Base-by-base conservation (phyloP, 1,140 invertebrate genomes). In the Heliconius nattereri region DNA sequence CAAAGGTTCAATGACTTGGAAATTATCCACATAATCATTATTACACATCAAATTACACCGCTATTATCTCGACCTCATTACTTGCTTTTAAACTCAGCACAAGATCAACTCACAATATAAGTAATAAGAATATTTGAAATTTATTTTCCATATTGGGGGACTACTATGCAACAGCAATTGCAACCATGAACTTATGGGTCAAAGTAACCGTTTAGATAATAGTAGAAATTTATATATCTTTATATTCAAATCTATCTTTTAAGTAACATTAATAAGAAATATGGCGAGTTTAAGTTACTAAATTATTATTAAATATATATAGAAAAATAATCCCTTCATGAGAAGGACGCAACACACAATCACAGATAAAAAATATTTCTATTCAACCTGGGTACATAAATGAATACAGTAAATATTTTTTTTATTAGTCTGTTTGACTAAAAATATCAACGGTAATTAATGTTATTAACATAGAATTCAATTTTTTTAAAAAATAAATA, bases 291-390 rank as follows among this genome's bases (percentile, higher is more conserved):
- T 60, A 71, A 75, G 76, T 75, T 81, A 75, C 49, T 78, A 66
- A 49, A 29, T 78, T 78, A 72, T 78, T 71, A 75, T 76, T 73
- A 78, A 78, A 78, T 75, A 70, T 80, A 76, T 76, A 78, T 57
- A 75, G 72, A 85, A 90, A 90, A 91, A 89, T 90, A 91, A 87
- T 86, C 80, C 84, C 78, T 84, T 82, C 81, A 82, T 40, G 80
- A 80, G 85, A 83, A 89, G 90, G 90, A 93, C 91, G 92, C 91
- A 93, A 92, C 88, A 93, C 87, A 88, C 87, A 89, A 90, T 87
- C 86, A 85, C 82, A 85, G 84, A 92, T 84, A 76, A 79, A 76
- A 75, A 75, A 81, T 78, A 70, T 71, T 74, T 76, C 32, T 66
- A 66, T 13, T 29, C 6, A 26, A 3, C 54, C n/a, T 6, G 23